These are phyloP conservation scores for Megaceryle maxima DNA, from an alignment of 2,113 vertebrate species.

Conservation along the genomic window DNA sequence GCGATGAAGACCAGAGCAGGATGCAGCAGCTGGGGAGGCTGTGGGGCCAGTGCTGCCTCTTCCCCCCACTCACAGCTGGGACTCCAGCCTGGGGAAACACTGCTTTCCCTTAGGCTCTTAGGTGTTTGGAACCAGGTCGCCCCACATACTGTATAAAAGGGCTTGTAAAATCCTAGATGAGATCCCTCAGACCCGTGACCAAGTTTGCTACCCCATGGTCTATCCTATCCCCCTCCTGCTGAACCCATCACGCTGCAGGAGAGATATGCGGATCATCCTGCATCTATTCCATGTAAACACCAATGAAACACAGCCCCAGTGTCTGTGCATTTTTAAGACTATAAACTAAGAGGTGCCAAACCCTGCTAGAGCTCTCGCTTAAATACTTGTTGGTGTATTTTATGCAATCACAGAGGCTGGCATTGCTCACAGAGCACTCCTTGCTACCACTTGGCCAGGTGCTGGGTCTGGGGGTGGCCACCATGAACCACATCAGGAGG, in stretches of 20 bases:
- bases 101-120: no score
- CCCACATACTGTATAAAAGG: background rate
- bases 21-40: background rate
- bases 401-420: accelerated
- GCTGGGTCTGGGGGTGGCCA: background rate
- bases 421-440: accelerated
- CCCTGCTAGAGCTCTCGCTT: background rate
- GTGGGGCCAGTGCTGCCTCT: background rate
- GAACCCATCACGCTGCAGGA: accelerated
- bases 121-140: background rate
- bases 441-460: accelerated
- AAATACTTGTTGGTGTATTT: accelerated
- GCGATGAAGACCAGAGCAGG: accelerated
- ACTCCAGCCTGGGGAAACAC: background rate
- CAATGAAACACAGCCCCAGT: background rate
- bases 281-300: background rate
- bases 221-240: background rate
- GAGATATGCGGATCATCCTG: background rate
- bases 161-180: background rate
- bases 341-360: background rate
- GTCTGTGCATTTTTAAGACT: background rate
- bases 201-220: background rate
- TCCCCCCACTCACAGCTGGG: background rate
- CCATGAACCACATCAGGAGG: accelerated
- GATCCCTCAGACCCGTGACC: background rate